Percentiles rank a stretch among this genome's conserved stretches.
Evolutionary conservation across 2,888 invertebrate species (phyloP).

Genomic region (Coleophora deauratella): DNA sequence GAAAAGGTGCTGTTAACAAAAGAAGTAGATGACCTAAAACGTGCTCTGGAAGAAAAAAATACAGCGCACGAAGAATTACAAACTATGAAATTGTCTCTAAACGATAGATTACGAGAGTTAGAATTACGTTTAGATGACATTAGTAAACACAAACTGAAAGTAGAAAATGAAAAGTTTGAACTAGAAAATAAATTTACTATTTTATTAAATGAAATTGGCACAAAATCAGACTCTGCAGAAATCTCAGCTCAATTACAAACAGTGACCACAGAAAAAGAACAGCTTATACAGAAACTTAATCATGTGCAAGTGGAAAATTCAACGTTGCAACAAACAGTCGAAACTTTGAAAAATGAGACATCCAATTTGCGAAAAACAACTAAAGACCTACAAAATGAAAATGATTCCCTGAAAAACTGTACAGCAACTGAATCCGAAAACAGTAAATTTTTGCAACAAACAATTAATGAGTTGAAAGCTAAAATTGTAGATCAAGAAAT

Average conservation of each 20-base stretch:
- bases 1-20: constrained; percentile 62
- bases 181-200: constrained; percentile 29
- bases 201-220: constrained; percentile 20
- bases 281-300: constrained; percentile 23
- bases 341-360: constrained; percentile 2
- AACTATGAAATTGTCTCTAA: constrained; percentile 34
- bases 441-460: constrained; percentile 23
- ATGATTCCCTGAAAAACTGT: constrained; percentile 26
- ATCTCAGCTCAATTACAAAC: constrained; percentile 20
- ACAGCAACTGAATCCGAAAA: constrained; percentile 18
- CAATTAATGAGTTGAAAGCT: constrained; percentile 30
- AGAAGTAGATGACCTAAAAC: constrained; percentile 57
- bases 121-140: constrained; percentile 31
- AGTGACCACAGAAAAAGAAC: constrained; percentile 24
- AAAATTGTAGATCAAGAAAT: constrained; percentile 31
- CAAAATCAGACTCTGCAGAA: constrained; percentile 14
- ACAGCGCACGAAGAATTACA: constrained; percentile 35
- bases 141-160: constrained; percentile 27
- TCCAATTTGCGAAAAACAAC: constrained; percentile 13
- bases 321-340: constrained; percentile 22
- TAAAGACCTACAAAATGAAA: constrained; percentile 26
- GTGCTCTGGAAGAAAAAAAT: constrained; percentile 34
- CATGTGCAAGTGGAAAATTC: constrained; percentile 28
- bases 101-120: constrained; percentile 43
- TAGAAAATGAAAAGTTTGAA: constrained; percentile 30